Evolutionary conservation across 2,888 invertebrate species (phyloP).

Genomic region (Phalangium opilio): DNA sequence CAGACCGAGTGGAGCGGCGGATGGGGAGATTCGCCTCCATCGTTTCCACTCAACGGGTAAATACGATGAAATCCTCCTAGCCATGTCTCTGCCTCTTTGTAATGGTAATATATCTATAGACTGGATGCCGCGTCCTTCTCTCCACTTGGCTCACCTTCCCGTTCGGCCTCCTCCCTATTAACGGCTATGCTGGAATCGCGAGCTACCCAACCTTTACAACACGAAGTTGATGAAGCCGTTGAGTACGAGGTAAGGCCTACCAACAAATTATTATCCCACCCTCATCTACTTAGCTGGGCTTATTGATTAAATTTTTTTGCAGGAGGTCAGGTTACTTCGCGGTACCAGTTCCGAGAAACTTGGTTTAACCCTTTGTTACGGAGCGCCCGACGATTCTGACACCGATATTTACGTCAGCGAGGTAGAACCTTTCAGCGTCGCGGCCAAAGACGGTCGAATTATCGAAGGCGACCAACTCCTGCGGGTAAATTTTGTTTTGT

Average conservation of each 20-base stretch:
- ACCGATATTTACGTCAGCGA: conserved; percentile 36
- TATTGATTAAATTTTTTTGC: too few species aligned
- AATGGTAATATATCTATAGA: too few species aligned
- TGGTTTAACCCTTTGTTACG: conserved; percentile 35
- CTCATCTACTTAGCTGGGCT: too few species aligned
- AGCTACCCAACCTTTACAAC: not conserved
- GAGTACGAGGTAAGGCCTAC: too few species aligned
- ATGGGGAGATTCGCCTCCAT: conserved; percentile 13
- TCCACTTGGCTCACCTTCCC: too few species aligned
- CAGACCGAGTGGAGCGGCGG: conserved; percentile 19
- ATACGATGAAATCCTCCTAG: too few species aligned
- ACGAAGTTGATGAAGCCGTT: too few species aligned
- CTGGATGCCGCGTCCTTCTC: too few species aligned
- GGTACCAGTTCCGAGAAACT: conserved; percentile 28
- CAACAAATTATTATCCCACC: too few species aligned
- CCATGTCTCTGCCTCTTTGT: too few species aligned
- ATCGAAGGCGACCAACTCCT: conserved; percentile 35
- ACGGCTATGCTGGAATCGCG: not conserved
- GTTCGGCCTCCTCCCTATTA: too few species aligned
- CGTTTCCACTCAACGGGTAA: conserved; percentile 11
- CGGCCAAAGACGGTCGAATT: conserved; percentile 32
- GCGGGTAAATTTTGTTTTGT: conserved; percentile 26
- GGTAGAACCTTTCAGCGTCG: conserved; percentile 32
- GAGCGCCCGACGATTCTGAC: conserved; percentile 31
- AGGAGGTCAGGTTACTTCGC: conserved; percentile 25